phyloP scores from a whole-genome alignment of 2,888 invertebrate genomes.

The Noctuana brunneofusca region DNA sequence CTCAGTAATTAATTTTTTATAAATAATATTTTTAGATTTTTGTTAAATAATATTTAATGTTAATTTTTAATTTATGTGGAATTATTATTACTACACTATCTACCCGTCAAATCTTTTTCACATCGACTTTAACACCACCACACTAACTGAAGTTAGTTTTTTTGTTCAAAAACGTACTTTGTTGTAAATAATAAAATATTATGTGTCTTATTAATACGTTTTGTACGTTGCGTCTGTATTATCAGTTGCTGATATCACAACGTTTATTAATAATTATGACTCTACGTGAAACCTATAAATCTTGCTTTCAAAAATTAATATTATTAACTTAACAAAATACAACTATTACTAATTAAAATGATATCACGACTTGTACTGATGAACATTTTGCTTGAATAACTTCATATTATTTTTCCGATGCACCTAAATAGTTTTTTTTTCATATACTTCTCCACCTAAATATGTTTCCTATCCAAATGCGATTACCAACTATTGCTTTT shows the following conservation, averaged over 20 bases:
- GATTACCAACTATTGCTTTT: conserved; percentile 33
- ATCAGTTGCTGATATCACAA: neutral
- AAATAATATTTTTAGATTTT: too few relatives aligned
- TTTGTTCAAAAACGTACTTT: too few relatives aligned
- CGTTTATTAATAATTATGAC: neutral
- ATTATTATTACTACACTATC: too few relatives aligned
- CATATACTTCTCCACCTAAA: conserved; percentile 45
- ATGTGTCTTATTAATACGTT: too few relatives aligned
- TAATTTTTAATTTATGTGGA: too few relatives aligned
- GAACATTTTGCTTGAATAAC: conserved; percentile 38
- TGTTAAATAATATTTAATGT: too few relatives aligned
- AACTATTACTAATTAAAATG: conserved; percentile 54
- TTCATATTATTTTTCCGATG: conserved; percentile 39
- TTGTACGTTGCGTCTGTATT: neutral
- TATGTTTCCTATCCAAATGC: conserved; percentile 38
- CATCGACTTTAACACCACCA: too few relatives aligned
- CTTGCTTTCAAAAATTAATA: neutral
- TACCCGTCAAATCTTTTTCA: too few relatives aligned
- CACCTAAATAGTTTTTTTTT: conserved; percentile 41
- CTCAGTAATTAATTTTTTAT: too few relatives aligned
- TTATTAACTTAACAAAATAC: neutral
- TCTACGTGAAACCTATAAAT: neutral
- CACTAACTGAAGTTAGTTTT: too few relatives aligned
- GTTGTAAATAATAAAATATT: neutral
- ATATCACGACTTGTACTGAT: conserved; percentile 57